phyloP scores from a whole-genome alignment of 2,888 invertebrate genomes.

The Polietes domitor region DNA sequence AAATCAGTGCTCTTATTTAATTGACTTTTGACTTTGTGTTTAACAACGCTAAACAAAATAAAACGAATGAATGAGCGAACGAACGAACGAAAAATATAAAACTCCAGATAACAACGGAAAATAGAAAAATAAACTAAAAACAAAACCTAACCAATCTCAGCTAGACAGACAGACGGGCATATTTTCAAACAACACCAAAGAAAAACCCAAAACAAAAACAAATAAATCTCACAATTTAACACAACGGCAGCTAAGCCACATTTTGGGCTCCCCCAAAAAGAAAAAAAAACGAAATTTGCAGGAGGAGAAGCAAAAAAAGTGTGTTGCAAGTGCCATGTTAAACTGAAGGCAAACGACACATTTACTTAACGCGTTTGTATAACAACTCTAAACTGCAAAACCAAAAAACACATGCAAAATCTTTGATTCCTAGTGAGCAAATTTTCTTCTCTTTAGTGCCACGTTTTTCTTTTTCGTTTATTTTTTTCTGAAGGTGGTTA shows the following conservation, averaged over 20 bases:
- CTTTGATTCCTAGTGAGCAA: constrained; percentile 15
- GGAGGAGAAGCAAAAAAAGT: constrained; percentile 51
- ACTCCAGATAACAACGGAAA: constrained; percentile 45
- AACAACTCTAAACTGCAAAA: constrained; percentile 29
- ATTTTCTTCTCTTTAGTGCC: constrained; percentile 13
- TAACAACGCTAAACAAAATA: constrained; percentile 64
- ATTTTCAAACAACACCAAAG: not conserved
- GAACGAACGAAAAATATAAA: constrained; percentile 44
- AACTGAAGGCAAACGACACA: constrained; percentile 67
- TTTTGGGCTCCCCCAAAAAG: constrained; percentile 23
- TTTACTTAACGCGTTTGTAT: constrained; percentile 66
- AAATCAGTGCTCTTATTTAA: constrained; percentile 78
- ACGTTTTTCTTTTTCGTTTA: not conserved
- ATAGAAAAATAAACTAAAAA: not conserved
- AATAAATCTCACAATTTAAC: constrained; percentile 64
- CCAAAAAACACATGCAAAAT: constrained; percentile 57
- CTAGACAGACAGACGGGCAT: constrained; percentile 10
- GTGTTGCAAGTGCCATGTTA: constrained; percentile 66
- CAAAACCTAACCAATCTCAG: not conserved
- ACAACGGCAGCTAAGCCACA: constrained; percentile 45
- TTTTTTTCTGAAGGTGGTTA: constrained; percentile 35
- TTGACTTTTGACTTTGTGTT: constrained; percentile 78
- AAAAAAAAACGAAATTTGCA: not conserved
- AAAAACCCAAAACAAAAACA: constrained; percentile 28
- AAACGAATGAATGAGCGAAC: constrained; percentile 59